Evolutionary conservation across 2,797 vertebrate species (phyloP).

Genomic region (Argyrosomus regius): DNA sequence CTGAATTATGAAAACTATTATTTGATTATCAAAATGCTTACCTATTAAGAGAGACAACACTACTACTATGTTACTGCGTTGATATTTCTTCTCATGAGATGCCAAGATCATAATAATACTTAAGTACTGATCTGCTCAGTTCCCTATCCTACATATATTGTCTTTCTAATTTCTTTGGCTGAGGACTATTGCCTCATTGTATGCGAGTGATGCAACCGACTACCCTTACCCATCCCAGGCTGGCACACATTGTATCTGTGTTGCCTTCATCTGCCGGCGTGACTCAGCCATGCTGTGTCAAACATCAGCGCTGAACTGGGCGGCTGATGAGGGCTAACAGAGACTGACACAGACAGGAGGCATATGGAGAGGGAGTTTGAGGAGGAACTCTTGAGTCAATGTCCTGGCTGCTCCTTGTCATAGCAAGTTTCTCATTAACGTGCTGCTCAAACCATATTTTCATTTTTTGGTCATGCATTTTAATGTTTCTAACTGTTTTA

Average conservation of each 20-base stretch:
- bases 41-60: not conserved
- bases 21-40: no score
- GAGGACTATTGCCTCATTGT: constrained; percentile 13
- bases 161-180: not conserved
- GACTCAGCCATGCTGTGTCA: constrained; percentile 63
- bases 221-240: constrained; percentile 1
- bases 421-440: constrained; percentile 17
- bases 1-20: no score
- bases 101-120: not conserved
- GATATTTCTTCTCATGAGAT: not conserved
- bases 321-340: constrained; percentile 32
- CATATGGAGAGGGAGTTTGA: constrained; percentile 25
- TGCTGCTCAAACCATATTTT: constrained; percentile 20
- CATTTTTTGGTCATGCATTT: constrained; percentile 38
- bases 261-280: constrained; percentile 47
- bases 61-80: not conserved
- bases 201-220: constrained; percentile 24
- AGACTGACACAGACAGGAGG: constrained; percentile 45
- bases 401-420: not conserved
- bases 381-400: constrained; percentile 11
- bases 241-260: constrained; percentile 52
- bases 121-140: not conserved
- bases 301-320: constrained; percentile 47
- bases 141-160: not conserved
- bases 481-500: constrained; percentile 13